Base-by-base conservation (phyloP, 2,888 invertebrate genomes). In the Troglohyphantes excavatus region DNA sequence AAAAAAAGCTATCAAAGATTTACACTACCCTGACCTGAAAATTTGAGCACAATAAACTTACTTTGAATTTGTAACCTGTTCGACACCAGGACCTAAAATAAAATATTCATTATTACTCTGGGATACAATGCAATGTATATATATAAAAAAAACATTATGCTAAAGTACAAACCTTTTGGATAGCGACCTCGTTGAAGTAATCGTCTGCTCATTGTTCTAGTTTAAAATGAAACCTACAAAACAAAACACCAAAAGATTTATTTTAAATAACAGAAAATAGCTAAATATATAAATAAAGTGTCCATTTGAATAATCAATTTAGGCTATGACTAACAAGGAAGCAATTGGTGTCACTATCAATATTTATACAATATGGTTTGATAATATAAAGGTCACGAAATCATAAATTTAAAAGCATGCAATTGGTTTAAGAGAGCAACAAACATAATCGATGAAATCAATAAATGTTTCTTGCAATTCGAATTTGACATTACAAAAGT, bases 171-270 rank as follows among this genome's bases (percentile, higher is more conserved):
- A 90, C 89, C 72, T 63, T 90, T 90, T 17, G 89, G 89, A 39
- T 90, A 90, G 23, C 89, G 76, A 65, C 89, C 89, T 76, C 89
- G 68, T 26, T 79, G 87, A n/a, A 87, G 88, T 19, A 90, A 39
- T 27, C 89, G 63, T 75, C 27, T 83, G 63, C 89, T 90, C 89
- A 90, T 87, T 27, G 78, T 78, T 63, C 3, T 39, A 79, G 27
- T 81, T 81, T 81, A 81, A 19, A 53, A 23, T 19, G 29, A 23
- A 21, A 53, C 68, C 53, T 68, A 68, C 26, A 68, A 75, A 27
- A 65, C 13, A n/a, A 72, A 46, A 53, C n/a, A 53, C 7, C 2
- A 53, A 39, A 39, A 39, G 7, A 39, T 39, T 13, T 39, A 39
- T 39, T 39, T 0, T 39, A n/a, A n/a, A n/a, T n/a, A n/a, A n/a